Evolutionary conservation across 2,888 invertebrate species (phyloP).

Genomic region (Plutella xylostella): DNA sequence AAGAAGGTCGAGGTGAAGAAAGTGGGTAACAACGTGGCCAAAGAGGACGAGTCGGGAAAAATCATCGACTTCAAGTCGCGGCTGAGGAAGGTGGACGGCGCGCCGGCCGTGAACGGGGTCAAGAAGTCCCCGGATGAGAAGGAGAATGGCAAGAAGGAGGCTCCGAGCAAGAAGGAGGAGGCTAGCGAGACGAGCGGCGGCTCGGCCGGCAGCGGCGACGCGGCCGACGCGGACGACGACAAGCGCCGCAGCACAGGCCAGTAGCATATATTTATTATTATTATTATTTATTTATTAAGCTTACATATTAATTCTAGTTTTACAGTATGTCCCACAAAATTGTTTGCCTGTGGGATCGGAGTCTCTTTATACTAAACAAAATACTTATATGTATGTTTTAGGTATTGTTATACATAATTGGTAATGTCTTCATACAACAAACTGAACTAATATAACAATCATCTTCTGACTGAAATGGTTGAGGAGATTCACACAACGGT

Average conservation of each 20-base stretch:
- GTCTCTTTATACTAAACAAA: too few species aligned
- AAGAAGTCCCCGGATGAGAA: constrained; percentile 45
- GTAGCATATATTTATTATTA: too few species aligned
- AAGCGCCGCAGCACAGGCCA: constrained; percentile 91
- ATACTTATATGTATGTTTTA: too few species aligned
- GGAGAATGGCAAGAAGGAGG: constrained; percentile 29
- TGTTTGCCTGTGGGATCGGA: too few species aligned
- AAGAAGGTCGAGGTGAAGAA: constrained; percentile 81
- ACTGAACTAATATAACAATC: too few species aligned
- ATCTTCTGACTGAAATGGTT: too few species aligned
- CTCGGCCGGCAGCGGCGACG: constrained; percentile 38
- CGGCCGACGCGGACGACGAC: constrained; percentile 73
- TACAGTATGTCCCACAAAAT: too few species aligned
- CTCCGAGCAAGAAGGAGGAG: constrained; percentile 22
- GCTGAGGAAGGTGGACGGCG: constrained; percentile 81
- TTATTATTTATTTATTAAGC: too few species aligned
- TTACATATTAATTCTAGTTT: too few species aligned
- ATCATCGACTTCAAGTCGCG: constrained; percentile 89
- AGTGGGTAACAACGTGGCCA: constrained; percentile 58
- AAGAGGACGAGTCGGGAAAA: constrained; percentile 64
- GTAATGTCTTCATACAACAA: too few species aligned
- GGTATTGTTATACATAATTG: too few species aligned
- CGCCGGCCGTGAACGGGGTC: constrained; percentile 41
- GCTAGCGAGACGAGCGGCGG: constrained; percentile 58
- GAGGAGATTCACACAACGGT: too few species aligned